Conservation (phyloP, 2,113 vertebrate species). For the Bubo bubo region DNA sequence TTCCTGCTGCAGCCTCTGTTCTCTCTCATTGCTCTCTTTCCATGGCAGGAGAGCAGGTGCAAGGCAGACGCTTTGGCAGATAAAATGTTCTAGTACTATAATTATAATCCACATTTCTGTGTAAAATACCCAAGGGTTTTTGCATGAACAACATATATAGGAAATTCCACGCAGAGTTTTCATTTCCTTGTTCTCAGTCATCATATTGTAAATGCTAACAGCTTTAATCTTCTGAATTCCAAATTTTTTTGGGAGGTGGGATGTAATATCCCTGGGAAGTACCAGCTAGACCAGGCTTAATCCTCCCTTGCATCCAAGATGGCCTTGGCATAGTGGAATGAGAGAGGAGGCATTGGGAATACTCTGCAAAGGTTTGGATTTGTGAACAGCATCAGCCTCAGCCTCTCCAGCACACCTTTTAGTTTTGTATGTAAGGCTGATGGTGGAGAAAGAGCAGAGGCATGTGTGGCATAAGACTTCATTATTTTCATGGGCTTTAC, state of each 20-base stretch:
- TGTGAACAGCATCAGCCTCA: not conserved
- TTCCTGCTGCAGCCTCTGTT: not conserved
- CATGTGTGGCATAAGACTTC: fast-evolving
- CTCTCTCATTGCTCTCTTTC: not conserved
- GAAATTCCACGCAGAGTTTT: not conserved
- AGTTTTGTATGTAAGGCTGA: not conserved
- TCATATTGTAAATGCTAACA: not conserved
- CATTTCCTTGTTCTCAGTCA: not conserved
- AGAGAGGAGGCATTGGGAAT: not conserved
- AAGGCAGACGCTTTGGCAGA: not conserved
- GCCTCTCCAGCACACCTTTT: not conserved
- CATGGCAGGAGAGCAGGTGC: conserved; percentile 39
- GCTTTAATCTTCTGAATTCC: not conserved
- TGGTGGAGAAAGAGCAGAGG: not conserved
- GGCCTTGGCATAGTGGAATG: not conserved
- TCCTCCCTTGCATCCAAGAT: not conserved
- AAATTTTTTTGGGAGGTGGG: not conserved
- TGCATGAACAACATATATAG: not conserved
- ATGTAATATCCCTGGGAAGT: not conserved
- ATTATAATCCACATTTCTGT: conserved; percentile 47
- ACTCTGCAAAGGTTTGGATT: not conserved
- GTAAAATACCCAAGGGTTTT: conserved; percentile 31
- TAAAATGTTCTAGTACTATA: conserved; percentile 11
- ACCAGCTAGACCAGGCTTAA: not conserved
- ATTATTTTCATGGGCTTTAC: not conserved